Base-by-base conservation (phyloP, 2,113 vertebrate species). In the Phainopepla nitens region DNA sequence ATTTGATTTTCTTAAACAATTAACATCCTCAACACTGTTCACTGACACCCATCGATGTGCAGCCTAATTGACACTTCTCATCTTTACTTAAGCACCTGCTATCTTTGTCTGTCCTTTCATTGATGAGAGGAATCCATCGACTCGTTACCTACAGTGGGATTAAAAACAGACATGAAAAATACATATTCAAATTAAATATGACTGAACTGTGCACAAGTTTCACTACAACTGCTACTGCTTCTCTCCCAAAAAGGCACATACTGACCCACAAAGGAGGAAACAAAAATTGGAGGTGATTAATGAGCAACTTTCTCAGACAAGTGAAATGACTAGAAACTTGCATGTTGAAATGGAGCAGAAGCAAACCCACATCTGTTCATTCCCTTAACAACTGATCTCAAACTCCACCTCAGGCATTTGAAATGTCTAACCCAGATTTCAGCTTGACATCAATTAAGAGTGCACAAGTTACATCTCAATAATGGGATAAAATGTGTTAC, bases 41-140 rank as follows among this genome's bases (percentile, higher is more conserved):
- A 91, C 1, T 82, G 91, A 47, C 85, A 95, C 90, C 72, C 93
- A 96, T 61, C 21, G 56, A 82, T 39, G 69, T 41, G 85, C 93
- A 84, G 76, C 83, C 93, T 65, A 62, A 89, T 92, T 95, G 73
- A 61, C 89, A 77, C 56, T 90, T 83, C 90, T 93, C 91, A 96
- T 75, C 70, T 97, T 66, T 94, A 83, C 82, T 95, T 97, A 95
- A 75, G 93, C 98, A 99, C 99, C 99, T 99, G 99, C 98, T 99
- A 85, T 99, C 99, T 98, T 99, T 99, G 97, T 99, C 99, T 35
- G 98, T 99, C 96, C 99, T 98, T 97, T 99, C 99, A 92, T 99
- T 99, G 97, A 99, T 99, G 77, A 99, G 99, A 84, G 99, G 99
- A 98, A 99, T 99, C 99, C 99, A 99, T 89, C 99, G 99, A 97